Evolutionary conservation across 1,140 invertebrate species (phyloP), one percentile per base, ranked within the genome.

Genomic region (Drosophila orosa): DNA sequence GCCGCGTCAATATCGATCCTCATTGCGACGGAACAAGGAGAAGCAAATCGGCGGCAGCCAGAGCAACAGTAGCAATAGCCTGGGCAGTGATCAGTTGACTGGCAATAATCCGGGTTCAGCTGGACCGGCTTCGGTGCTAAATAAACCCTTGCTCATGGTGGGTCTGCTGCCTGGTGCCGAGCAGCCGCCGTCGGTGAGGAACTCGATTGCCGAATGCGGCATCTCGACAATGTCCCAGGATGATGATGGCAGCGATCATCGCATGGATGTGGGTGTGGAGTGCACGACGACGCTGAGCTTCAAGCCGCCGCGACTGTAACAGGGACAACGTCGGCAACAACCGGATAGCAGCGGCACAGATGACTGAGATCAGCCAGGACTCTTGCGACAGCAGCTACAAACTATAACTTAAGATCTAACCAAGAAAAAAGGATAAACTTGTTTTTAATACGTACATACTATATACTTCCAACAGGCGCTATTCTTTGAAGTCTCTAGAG

Each of bases 21-120:
- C 95, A 9, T 94, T 95, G 58, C 93, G 94, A 25, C 92, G 95
- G 24, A 95, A 96, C 85, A 96, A 95, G 90, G 95, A 95, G 77
- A 95, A 95, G 69, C 87, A 91, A 44, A 78, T 90, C 24, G 83
- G 80, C 24, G 31, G 50, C 45, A 9, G 27, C 39, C 86, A 85
- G 42, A 78, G 83, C 68, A 83, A 83, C 60, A 91, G 87, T 63
- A 85, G 86, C 78, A 90, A 79, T 63, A 91, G 84, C 62, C 62
- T 79, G 54, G 67, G 65, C 60, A 86, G 61, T 65, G 75, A 86
- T 59, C 78, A 82, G 62, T 33, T 83, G 52, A 67, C 75, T 19
- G 69, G 60, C 1, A 65, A 52, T 29, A 68, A 68, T 67, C 35
- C 58, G 25, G 58, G 56, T 25, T 8, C 27, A 10, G 57, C 33